A percentile compares a stretch with the other conserved stretches of the same genome.
These are phyloP conservation scores for Clupea harengus DNA, from an alignment of 2,113 vertebrate genomes.

Conservation along the genomic window DNA sequence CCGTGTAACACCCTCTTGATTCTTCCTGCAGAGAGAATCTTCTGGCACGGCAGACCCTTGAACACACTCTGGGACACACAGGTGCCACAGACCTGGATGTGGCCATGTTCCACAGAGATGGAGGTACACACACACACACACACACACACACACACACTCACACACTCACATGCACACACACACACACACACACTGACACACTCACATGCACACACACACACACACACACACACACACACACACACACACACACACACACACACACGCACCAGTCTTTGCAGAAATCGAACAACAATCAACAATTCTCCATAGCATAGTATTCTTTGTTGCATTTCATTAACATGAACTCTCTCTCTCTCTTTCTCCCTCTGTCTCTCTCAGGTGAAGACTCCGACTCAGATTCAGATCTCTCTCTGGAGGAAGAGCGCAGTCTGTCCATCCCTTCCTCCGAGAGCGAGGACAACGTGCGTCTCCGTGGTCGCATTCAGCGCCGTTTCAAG, in stretches of 20 bases:
- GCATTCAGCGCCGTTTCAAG: slow-evolving; percentile 89
- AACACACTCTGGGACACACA: slow-evolving; percentile 83
- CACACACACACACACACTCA: slow-evolving; percentile 27
- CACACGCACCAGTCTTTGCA: not conserved
- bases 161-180: slow-evolving; percentile 27
- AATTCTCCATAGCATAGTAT: too few relatives aligned
- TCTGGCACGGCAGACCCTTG: slow-evolving; percentile 82
- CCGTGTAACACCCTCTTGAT: slow-evolving; percentile 19
- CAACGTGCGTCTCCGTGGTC: slow-evolving; percentile 86
- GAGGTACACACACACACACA: slow-evolving; percentile 71
- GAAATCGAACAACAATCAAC: not conserved
- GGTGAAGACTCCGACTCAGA: slow-evolving; percentile 93
- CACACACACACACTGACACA: slow-evolving; percentile 15
- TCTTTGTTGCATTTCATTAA: not conserved
- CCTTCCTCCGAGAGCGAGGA: slow-evolving; percentile 96
- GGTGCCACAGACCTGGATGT: slow-evolving; percentile 95
- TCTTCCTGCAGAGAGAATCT: slow-evolving; percentile 82
- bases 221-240: not conserved
- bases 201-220: not conserved
- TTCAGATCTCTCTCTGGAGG: slow-evolving; percentile 93
- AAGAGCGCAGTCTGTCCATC: slow-evolving; percentile 93
- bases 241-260: not conserved
- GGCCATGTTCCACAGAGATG: slow-evolving; percentile 96
- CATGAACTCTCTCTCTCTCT: not conserved
- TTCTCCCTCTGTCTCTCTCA: slow-evolving; percentile 48